Percentiles rank a stretch among this genome's conserved stretches.
Evolutionary conservation across 2,797 vertebrate genomes (phyloP).

Genomic region (Phylloscopus collybita): DNA sequence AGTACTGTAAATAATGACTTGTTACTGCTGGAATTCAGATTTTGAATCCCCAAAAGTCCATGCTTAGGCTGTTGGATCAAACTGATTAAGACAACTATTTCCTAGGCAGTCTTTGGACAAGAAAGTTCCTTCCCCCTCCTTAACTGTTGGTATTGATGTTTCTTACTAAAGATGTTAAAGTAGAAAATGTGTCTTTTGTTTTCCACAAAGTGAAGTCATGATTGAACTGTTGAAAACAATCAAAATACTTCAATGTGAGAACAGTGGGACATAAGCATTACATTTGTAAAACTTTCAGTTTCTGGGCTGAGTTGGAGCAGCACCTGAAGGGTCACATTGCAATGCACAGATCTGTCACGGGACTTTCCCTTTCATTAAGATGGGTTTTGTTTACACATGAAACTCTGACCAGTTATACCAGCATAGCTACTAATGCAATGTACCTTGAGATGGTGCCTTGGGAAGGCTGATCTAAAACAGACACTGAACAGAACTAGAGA

Average conservation of each 20-base stretch:
- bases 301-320: neutral
- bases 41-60: fast-evolving
- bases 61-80: neutral
- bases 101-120: neutral
- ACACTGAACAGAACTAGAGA: neutral
- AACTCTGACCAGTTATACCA: neutral
- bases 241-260: neutral
- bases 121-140: neutral
- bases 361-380: neutral
- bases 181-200: neutral
- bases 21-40: neutral
- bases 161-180: neutral
- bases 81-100: neutral
- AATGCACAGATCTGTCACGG: neutral
- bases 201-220: neutral
- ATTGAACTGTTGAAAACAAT: neutral
- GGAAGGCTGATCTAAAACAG: neutral
- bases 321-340: fast-evolving
- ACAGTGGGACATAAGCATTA: neutral
- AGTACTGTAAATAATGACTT: neutral
- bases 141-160: neutral
- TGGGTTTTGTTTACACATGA: neutral
- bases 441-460: neutral
- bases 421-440: fast-evolving
- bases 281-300: neutral